Percentiles rank a stretch among this genome's conserved stretches.
Conservation (phyloP, 2,797 vertebrate genomes). For the Phalloptychus januarius region DNA sequence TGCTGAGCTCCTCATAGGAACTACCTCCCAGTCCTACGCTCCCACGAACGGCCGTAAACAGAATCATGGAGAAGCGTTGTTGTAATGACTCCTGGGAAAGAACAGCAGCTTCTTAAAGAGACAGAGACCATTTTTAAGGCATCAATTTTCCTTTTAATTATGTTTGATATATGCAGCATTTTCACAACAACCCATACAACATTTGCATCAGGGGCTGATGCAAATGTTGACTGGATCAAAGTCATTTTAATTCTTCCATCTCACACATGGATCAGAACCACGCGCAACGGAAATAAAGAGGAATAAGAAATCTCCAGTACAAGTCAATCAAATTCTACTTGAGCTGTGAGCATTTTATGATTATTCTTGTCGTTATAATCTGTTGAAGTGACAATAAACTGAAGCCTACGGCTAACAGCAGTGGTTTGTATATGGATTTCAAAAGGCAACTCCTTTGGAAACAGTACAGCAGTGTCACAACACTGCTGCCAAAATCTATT, state of each 20-base stretch:
- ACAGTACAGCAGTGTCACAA: background rate
- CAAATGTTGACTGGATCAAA: background rate
- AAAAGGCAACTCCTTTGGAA: background rate
- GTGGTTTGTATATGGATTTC: background rate
- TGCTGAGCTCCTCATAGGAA: too few relatives aligned
- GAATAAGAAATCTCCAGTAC: background rate
- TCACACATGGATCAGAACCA: background rate
- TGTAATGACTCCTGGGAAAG: too few relatives aligned
- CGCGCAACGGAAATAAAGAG: background rate
- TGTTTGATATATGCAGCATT: too few relatives aligned
- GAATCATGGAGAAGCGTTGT: too few relatives aligned
- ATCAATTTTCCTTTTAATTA: too few relatives aligned
- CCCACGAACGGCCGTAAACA: too few relatives aligned
- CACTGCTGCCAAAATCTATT: slow-evolving; percentile 11
- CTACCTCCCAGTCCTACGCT: too few relatives aligned
- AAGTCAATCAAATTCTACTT: background rate
- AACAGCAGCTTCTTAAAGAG: too few relatives aligned
- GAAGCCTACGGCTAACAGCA: background rate
- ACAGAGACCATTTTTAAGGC: too few relatives aligned
- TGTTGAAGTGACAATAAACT: background rate
- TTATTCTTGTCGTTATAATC: background rate
- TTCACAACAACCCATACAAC: background rate
- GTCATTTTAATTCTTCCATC: background rate
- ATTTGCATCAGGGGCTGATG: background rate
- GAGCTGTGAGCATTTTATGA: background rate